Evolutionary conservation across 2,888 invertebrate genomes (phyloP).

Genomic region (Andrena dorsata): DNA sequence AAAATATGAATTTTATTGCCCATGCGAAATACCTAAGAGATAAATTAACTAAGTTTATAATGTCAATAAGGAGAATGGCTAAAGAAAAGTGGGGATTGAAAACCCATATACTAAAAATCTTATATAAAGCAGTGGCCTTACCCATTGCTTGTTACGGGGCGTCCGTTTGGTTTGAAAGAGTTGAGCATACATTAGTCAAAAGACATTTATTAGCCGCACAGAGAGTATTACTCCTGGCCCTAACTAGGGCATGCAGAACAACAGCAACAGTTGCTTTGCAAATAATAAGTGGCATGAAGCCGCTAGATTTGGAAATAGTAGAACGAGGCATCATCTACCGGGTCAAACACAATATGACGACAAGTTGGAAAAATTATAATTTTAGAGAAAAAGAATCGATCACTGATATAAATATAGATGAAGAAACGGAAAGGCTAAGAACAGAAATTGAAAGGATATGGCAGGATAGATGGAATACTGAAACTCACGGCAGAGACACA

Average conservation of each 20-base stretch:
- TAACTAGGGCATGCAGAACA: not conserved
- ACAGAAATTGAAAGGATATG: not conserved
- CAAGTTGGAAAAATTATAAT: not conserved
- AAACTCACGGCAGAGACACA: not conserved
- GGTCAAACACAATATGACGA: not conserved
- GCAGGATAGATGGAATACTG: not conserved
- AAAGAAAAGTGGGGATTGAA: slow-evolving; percentile 43
- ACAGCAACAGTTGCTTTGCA: not conserved
- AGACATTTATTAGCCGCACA: not conserved
- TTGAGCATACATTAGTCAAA: not conserved
- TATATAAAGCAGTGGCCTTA: slow-evolving; percentile 22
- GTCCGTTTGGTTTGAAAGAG: slow-evolving; percentile 9
- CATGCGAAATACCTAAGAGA: slow-evolving; percentile 10
- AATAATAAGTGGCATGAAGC: not conserved
- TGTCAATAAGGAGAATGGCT: slow-evolving; percentile 6
- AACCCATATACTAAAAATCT: not conserved
- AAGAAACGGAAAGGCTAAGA: not conserved
- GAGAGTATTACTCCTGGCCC: not conserved
- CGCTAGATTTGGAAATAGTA: not conserved
- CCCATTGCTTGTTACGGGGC: slow-evolving; percentile 35
- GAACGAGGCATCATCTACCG: not conserved
- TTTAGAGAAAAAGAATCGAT: not conserved
- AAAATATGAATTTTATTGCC: slow-evolving; percentile 16
- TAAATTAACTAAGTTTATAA: slow-evolving; percentile 6
- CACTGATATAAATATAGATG: not conserved